Evolutionary conservation across 2,113 vertebrate genomes (phyloP), one percentile per base, ranked within the genome.

Genomic region (Pelobates fuscus): DNA sequence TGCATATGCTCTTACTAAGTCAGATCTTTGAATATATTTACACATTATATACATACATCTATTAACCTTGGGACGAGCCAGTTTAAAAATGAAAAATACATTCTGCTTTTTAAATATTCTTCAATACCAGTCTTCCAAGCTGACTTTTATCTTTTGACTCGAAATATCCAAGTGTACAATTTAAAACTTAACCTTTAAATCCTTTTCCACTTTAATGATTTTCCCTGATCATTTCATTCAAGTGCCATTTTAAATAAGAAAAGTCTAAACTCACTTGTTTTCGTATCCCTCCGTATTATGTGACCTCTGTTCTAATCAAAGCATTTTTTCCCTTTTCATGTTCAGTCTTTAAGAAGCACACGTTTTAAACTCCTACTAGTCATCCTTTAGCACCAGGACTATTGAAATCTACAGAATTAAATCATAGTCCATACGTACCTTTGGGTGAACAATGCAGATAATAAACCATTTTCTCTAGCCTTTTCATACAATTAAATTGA

Each of bases 301-400:
- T 54, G 70, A 72, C 58, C 59, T 54, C 58, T 73, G 2, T 73
- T 64, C 20, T 54, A 30, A 64, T 60, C 57, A 71, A 71, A 71
- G 68, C 30, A 10, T 57, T 69, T 55, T 15, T 73, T 54, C 18
- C 15, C 32, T 55, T 71, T 61, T 46, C 30, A 20, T 26, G 26
- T 20, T 25, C 37, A 61, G 15, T 24, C 69, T 49, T n/a, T 71
- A 2, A 12, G 18, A 23, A 43, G 23, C 14, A 26, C 32, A 41
- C 27, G 37, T 70, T 30, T 32, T 5, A 49, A 11, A 12, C 52
- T 61, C 18, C 41, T 49, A 15, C 37, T 20, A 41, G 61, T 65
- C 27, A 37, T 23, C 20, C 60, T 63, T 65, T 64, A 30, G 21
- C 32, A 14, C 24, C 17, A 11, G 15, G 11, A 25, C 49, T n/a